phyloP scores from a whole-genome alignment of 1,140 invertebrate genomes.

The Propsilocerus akamusi region DNA sequence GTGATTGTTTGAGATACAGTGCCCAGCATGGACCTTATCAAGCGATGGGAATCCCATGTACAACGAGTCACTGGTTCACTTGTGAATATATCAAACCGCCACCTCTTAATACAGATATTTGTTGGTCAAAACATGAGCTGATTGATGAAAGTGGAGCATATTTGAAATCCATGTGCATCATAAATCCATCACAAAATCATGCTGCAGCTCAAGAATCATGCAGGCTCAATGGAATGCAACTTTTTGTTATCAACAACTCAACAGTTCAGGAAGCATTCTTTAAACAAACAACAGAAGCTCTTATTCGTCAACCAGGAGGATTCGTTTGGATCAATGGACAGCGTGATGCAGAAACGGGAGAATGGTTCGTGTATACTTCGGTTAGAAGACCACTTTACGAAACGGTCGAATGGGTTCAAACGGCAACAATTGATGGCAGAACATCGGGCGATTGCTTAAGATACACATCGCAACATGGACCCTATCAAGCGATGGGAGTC shows the following conservation, averaged over 20 bases:
- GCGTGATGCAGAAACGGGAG: not conserved
- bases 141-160: not conserved
- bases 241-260: not conserved
- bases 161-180: not conserved
- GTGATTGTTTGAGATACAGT: not conserved
- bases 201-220: not conserved
- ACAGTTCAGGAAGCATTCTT: not conserved
- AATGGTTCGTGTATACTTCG: not conserved
- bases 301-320: not conserved
- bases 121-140: not conserved
- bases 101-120: not conserved
- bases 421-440: not conserved
- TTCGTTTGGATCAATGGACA: not conserved
- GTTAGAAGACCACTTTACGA: not conserved
- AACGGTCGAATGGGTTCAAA: not conserved
- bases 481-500: not conserved
- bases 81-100: no score
- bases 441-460: not conserved
- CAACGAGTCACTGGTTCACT: not conserved
- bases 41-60: not conserved
- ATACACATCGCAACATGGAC: not conserved
- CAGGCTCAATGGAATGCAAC: not conserved
- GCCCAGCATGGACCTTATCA: not conserved
- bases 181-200: not conserved
- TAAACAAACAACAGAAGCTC: not conserved